A percentile compares a stretch with the other conserved stretches of the same genome.
These are phyloP conservation scores for Diphyllodes magnificus DNA, from an alignment of 2,113 vertebrate genomes.

Conservation along the genomic window DNA sequence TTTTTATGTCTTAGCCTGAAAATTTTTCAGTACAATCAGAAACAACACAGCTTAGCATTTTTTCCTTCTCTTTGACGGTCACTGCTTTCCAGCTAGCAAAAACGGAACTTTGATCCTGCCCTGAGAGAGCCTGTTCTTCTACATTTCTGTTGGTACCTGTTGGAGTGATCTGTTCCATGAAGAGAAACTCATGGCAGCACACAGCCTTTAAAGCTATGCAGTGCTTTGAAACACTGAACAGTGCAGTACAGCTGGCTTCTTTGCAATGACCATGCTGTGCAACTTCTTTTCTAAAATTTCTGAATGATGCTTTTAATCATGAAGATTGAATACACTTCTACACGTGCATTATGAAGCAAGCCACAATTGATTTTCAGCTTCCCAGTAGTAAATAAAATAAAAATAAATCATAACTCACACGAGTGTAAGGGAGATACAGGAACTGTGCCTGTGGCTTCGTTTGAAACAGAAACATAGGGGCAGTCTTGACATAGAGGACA, in stretches of 20 bases:
- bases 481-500: neutral
- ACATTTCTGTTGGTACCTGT: neutral
- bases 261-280: neutral
- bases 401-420: rapidly evolving
- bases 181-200: neutral
- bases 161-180: neutral
- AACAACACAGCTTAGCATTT: neutral
- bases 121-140: neutral
- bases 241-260: neutral
- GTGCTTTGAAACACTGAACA: neutral
- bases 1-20: neutral
- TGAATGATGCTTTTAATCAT: neutral
- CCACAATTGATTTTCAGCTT: neutral
- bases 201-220: neutral
- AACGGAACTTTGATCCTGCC: neutral
- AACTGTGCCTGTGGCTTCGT: neutral
- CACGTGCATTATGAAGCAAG: neutral
- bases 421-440: neutral
- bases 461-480: neutral
- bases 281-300: neutral
- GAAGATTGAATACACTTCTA: neutral
- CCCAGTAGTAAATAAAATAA: neutral
- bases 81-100: neutral
- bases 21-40: neutral
- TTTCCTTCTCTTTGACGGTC: neutral